Percentiles rank a stretch among this genome's conserved stretches.
Conservation (phyloP, 2,113 vertebrate species). For the Sitta europaea region DNA sequence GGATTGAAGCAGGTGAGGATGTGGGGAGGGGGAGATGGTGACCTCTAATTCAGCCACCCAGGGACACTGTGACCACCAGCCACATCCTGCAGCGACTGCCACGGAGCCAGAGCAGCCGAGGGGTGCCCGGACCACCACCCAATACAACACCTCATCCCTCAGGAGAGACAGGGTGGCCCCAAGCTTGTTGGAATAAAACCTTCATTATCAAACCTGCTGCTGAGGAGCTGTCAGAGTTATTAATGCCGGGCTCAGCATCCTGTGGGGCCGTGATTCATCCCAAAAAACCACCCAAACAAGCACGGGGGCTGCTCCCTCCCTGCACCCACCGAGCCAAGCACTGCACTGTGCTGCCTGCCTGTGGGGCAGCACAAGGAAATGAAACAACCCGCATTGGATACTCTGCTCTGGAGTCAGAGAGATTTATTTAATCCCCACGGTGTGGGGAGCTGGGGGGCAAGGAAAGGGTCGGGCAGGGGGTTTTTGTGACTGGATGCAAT, state of each 20-base stretch:
- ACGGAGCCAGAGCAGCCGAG: background rate
- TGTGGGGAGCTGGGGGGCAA: background rate
- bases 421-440: too few species aligned
- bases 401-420: background rate
- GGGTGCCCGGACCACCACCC: background rate
- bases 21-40: background rate
- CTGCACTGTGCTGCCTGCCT: background rate
- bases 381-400: accelerated
- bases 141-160: background rate
- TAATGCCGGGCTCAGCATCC: background rate
- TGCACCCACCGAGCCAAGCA: accelerated
- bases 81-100: background rate
- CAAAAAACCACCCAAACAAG: background rate
- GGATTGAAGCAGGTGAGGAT: background rate
- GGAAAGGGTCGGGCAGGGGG: accelerated
- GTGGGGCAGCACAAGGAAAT: background rate
- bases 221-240: constrained; percentile 21
- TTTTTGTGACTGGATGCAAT: background rate
- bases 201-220: background rate
- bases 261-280: background rate
- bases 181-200: background rate
- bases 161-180: background rate
- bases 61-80: background rate
- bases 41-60: background rate
- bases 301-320: background rate